Evolutionary conservation across 2,113 vertebrate genomes (phyloP), one percentile per base, ranked within the genome.

Genomic region (Serinus canaria): DNA sequence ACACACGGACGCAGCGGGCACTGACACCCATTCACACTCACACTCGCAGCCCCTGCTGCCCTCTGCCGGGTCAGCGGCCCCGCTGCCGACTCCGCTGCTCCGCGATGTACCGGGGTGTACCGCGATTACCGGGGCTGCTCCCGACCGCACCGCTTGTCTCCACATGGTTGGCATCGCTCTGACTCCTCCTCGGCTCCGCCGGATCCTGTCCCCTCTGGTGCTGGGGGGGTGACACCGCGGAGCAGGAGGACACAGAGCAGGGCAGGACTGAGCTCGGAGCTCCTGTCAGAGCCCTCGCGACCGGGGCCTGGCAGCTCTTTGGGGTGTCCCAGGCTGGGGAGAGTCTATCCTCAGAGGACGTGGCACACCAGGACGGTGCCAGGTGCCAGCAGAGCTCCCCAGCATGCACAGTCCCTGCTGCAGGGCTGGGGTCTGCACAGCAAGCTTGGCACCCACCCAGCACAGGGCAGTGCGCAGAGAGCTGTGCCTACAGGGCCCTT

Each of bases 321-420:
- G 35, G 30, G 50, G 35, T 79, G 46, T 6, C 33, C 49, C 31
- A 15, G 37, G 43, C 69, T 1, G 0, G 17, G n/a, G 13, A 2
- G 3, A 76, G 11, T 8, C 22, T 10, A 0, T 70, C 27, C n/a
- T 21, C 13, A 41, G 64, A n/a, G 39, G 35, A 31, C 17, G 3
- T 23, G 50, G 7, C 16, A 7, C 5, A 25, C 4, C 37, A 43
- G 50, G 44, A 15, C 1, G n/a, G 35, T 33, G 46, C 13, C 47
- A 22, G 72, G 33, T 75, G 50, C 39, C 3, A 1, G 3, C 1
- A 13, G 1, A 16, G 49, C 27, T 35, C 31, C 47, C 23, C 31
- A 44, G 39, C 13, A 6, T 3, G 8, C 33, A 18, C 72, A 70
- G 33, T 16, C 46, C 0, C 0, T 27, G 0, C 28, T 4, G 9